Base-by-base conservation (phyloP, 1,140 invertebrate genomes). In the Aplysia californica region DNA sequence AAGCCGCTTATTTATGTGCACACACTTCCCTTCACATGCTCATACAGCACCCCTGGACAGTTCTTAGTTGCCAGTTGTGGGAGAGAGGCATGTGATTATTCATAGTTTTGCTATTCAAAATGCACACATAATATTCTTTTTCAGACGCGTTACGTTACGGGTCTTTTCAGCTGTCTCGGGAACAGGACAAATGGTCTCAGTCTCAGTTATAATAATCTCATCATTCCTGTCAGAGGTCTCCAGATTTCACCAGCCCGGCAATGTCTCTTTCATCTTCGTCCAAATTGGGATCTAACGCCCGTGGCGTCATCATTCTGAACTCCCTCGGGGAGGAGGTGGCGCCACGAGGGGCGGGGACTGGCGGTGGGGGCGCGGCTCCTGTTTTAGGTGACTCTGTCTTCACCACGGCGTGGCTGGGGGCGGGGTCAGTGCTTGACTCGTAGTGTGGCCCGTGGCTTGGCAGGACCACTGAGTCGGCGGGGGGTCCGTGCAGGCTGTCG, bases 401-500 rank as follows among this genome's bases (percentile, higher is more conserved):
- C 58, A 61, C 44, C 44, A 15, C 10, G 20, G 61, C 23, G 39
- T 39, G 38, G 20, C 35, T 31, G 29, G 66, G 31, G 0, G 65
- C 20, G 39, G 55, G 23, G n/a, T 71, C 61, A 23, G 10, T 1
- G n/a, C 41, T 58, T 20, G 79, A 75, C 39, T 75, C 72, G 68
- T 79, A 64, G 5, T n/a, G 44, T 35, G 71, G 44, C 4, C 39
- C 50, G 65, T 44, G 68, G 23, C 64, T 59, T 3, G 73, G 64
- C 6, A 75, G 56, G 1, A 71, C 67, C 39, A 78, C 38, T 26
- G 82, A 67, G 20, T 81, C 78, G 23, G 70, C 71, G 59, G 65
- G 70, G 4, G 23, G 35, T 15, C 59, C 39, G 59, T 83, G 85
- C 76, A 91, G 83, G 93, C 88, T 96, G 85, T 98, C 96, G 88